These are phyloP conservation scores for Alligator mississippiensis DNA, from an alignment of 2,113 vertebrate genomes.

Conservation along the genomic window DNA sequence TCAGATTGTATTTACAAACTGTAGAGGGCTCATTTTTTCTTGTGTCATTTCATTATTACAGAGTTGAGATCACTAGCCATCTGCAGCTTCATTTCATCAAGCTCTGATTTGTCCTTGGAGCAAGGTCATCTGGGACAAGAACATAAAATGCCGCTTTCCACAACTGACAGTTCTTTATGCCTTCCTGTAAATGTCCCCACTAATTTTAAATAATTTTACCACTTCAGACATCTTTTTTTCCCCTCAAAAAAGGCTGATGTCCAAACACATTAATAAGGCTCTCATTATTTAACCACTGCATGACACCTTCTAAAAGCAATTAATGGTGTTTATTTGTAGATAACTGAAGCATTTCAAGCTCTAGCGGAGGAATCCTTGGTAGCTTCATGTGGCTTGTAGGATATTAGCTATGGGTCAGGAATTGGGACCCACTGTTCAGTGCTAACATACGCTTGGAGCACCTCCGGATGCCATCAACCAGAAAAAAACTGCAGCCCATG, in stretches of 20 bases:
- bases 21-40: constrained; percentile 62
- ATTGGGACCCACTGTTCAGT: constrained; percentile 39
- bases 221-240: constrained; percentile 47
- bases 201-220: constrained; percentile 69
- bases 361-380: constrained; percentile 57
- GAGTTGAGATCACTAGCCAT: constrained; percentile 77
- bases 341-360: constrained; percentile 62
- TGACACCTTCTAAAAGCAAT: constrained; percentile 57
- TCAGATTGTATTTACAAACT: constrained; percentile 70
- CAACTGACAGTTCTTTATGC: constrained; percentile 70
- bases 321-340: constrained; percentile 72
- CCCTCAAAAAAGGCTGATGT: constrained; percentile 24
- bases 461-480: constrained; percentile 57
- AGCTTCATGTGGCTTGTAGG: constrained; percentile 65
- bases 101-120: constrained; percentile 78
- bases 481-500: constrained; percentile 37
- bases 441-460: constrained; percentile 62
- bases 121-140: constrained; percentile 74
- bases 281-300: constrained; percentile 54
- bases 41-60: constrained; percentile 72
- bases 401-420: constrained; percentile 77
- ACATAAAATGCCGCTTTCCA: constrained; percentile 76
- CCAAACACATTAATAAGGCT: constrained; percentile 54
- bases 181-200: constrained; percentile 72
- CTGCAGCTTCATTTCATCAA: constrained; percentile 78